Evolutionary conservation across 2,888 invertebrate species (phyloP).

Genomic region (Rhimphoctona megacephalus): DNA sequence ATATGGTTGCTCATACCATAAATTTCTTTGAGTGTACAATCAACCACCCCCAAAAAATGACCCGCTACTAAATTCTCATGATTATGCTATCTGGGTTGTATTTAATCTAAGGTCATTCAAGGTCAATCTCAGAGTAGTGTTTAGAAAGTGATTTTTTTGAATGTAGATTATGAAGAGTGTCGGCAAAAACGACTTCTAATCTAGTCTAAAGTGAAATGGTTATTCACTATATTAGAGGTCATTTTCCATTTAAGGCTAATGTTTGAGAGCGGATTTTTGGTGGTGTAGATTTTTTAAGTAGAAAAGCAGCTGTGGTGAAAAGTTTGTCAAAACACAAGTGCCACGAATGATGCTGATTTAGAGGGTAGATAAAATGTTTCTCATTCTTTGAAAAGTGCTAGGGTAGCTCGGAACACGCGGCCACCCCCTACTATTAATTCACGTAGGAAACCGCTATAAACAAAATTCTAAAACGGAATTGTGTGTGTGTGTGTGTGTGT

Average conservation of each 20-base stretch:
- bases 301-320: background rate
- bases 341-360: slow-evolving; percentile 9
- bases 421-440: slow-evolving; percentile 7
- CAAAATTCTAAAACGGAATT: background rate
- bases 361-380: slow-evolving; percentile 16
- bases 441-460: slow-evolving; percentile 10
- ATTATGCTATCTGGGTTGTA: background rate
- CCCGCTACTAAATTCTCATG: background rate
- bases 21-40: too few relatives aligned
- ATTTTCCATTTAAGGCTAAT: background rate
- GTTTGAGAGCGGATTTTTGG: background rate
- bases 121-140: background rate
- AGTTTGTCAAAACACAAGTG: background rate
- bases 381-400: background rate
- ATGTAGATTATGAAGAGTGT: too few relatives aligned
- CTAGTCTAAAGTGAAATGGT: background rate
- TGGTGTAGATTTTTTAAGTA: slow-evolving; percentile 21
- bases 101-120: background rate
- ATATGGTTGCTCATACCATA: too few relatives aligned
- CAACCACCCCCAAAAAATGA: too few relatives aligned
- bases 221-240: background rate
- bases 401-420: background rate
- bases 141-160: too few relatives aligned
- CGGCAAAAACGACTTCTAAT: background rate
- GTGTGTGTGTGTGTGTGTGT: too few relatives aligned